Evolutionary conservation across 2,797 vertebrate genomes (phyloP), one percentile per base, ranked within the genome.

Genomic region (Coccyzus lansbergi): DNA sequence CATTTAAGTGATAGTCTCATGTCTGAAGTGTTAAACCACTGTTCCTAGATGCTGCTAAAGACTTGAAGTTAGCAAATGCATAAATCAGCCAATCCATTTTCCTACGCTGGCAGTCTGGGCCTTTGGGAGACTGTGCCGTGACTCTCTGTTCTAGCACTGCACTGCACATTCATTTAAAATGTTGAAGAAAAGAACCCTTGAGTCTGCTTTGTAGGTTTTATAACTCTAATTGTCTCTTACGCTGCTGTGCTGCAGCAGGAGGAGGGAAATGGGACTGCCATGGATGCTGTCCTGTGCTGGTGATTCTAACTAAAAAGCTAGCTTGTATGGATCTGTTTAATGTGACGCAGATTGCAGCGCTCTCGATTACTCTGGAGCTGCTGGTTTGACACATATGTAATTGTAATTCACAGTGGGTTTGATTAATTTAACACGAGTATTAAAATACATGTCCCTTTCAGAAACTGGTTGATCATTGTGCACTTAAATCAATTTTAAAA

Each of bases 11-110:
- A 69, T 42, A 83, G 31, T 63, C 85, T 70, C 25, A 40, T 19
- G 34, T 82, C 58, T 94, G 67, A 90, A 72, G 84, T 78, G 63
- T 81, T 93, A 93, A 96, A 69, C 59, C 69, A 72, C 69, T 81
- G 51, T 78, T 92, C 65, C 49, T 55, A 36, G 62, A n/a, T 89
- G 55, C 82, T 4, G 13, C 56, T 82, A 20, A 95, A 89, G 84
- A 69, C 92, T 93, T 29, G 85, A 92, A 93, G 91, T 76, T 88
- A 74, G 55, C 72, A 95, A 93, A 94, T 81, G 38, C 1, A 83
- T 79, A 96, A 84, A 94, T 93, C 91, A 92, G 44, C 58, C 76
- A 79, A 72, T 86, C 83, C 77, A 84, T 95, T 95, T 91, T 93
- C 52, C 29, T 91, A 58, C 80, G 92, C 60, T 70, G 93, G 55